A percentile compares a stretch with the other conserved stretches of the same genome.
These are phyloP conservation scores for Corbicula japonica DNA, from an alignment of 2,888 invertebrate genomes.

Conservation along the genomic window DNA sequence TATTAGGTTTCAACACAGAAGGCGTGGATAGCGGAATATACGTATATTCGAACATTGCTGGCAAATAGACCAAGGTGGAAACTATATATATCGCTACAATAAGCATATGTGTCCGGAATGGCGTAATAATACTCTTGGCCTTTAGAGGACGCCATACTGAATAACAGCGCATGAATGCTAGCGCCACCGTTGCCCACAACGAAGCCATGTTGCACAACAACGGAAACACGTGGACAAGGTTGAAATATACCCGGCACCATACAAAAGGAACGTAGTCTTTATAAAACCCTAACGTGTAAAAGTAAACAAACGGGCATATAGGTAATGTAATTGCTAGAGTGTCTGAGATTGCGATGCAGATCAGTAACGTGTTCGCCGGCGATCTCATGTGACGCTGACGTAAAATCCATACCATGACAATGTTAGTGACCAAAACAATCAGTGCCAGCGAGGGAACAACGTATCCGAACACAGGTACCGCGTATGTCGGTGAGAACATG, in stretches of 20 bases:
- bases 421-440: slow-evolving; percentile 40
- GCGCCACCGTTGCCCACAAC: slow-evolving; percentile 55
- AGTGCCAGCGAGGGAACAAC: slow-evolving; percentile 49
- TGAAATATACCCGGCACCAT: slow-evolving; percentile 58
- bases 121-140: slow-evolving; percentile 37
- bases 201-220: slow-evolving; percentile 62
- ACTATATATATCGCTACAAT: slow-evolving; percentile 30
- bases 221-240: slow-evolving; percentile 53
- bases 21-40: slow-evolving; percentile 37
- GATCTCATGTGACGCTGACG: slow-evolving; percentile 50
- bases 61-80: slow-evolving; percentile 33
- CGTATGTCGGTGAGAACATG: slow-evolving; percentile 49
- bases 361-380: slow-evolving; percentile 45
- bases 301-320: slow-evolving; percentile 44
- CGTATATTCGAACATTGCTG: slow-evolving; percentile 50
- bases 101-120: slow-evolving; percentile 25
- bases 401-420: slow-evolving; percentile 45
- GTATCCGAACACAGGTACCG: slow-evolving; percentile 59
- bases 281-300: slow-evolving; percentile 50
- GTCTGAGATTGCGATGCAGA: slow-evolving; percentile 53
- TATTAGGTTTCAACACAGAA: slow-evolving; percentile 23
- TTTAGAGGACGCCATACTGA: slow-evolving; percentile 57
- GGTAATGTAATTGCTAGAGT: slow-evolving; percentile 50
- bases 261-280: slow-evolving; percentile 49
- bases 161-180: slow-evolving; percentile 58